Conservation (phyloP, 1,140 invertebrate species). For the Matsumurasca onukii region DNA sequence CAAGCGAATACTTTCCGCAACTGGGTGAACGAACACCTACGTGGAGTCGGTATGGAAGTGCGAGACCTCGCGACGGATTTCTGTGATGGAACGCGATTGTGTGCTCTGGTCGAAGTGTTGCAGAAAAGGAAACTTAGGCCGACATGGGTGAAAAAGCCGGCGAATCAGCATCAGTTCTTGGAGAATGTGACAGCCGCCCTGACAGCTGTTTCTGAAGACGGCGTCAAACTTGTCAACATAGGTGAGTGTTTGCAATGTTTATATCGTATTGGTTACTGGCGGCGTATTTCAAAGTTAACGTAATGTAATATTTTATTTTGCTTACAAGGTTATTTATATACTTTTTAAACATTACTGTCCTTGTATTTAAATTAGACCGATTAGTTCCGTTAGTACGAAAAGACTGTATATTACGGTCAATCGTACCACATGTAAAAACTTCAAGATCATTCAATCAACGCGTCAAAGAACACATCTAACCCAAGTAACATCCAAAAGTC, state of each 20-base stretch:
- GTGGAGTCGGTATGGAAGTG: constrained; percentile 60
- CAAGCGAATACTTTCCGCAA: constrained; percentile 97
- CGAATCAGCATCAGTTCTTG: constrained; percentile 93
- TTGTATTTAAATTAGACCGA: no score
- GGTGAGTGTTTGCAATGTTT: constrained; percentile 61
- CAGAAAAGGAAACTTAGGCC: constrained; percentile 77
- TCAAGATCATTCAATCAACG: no score
- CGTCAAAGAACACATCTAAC: no score
- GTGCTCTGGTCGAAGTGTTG: constrained; percentile 87
- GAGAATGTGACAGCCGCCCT: constrained; percentile 95
- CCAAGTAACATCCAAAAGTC: no score
- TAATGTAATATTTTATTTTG: no score
- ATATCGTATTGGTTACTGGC: no score
- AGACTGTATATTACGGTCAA: no score
- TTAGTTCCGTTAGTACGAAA: no score
- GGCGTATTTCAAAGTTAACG: no score
- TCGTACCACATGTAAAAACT: no score
- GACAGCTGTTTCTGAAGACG: constrained; percentile 92
- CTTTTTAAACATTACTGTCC: no score
- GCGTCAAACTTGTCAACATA: constrained; percentile 97
- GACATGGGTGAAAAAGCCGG: constrained; percentile 75
- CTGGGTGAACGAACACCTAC: constrained; percentile 96
- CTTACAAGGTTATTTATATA: no score
- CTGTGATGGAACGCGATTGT: constrained; percentile 84
- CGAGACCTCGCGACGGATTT: constrained; percentile 84